phyloP scores from a whole-genome alignment of 37 sponge, comb jelly and placozoan genomes.

The Oscarella lobularis region DNA sequence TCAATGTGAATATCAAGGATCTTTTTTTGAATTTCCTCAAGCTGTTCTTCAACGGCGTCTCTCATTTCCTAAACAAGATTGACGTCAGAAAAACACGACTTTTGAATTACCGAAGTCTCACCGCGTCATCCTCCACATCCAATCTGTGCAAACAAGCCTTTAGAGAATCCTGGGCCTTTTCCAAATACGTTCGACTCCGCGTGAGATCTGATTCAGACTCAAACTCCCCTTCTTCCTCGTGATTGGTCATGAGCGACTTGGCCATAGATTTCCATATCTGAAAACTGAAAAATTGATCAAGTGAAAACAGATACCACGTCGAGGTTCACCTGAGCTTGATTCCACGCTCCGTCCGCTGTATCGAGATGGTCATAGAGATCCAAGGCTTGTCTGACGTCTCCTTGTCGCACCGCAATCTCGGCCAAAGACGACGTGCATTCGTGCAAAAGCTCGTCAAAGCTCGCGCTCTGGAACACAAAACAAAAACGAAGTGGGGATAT shows the following conservation, averaged over 20 bases:
- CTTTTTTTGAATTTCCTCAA: too few species aligned
- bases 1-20: too few species aligned
- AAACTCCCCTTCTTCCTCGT: too few species aligned
- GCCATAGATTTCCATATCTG: not conserved
- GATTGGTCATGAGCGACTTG: too few species aligned
- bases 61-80: too few species aligned
- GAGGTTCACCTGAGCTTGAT: constrained; percentile 42
- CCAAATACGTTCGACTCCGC: too few species aligned
- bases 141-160: not conserved
- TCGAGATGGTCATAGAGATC: constrained; percentile 25
- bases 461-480: too few species aligned
- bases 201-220: too few species aligned
- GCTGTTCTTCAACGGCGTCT: too few species aligned
- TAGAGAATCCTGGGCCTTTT: not conserved
- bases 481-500: too few species aligned
- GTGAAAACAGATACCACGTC: not conserved
- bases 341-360: constrained; percentile 48
- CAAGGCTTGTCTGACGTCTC: constrained; percentile 28
- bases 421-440: constrained; percentile 32
- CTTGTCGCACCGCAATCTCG: constrained; percentile 24
- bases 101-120: not conserved
- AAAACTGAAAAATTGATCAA: not conserved
- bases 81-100: too few species aligned
- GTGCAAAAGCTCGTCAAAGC: too few species aligned
- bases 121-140: not conserved